Evolutionary conservation across 2,113 vertebrate species (phyloP), one percentile per base, ranked within the genome.

Genomic region (Bufo bufo): DNA sequence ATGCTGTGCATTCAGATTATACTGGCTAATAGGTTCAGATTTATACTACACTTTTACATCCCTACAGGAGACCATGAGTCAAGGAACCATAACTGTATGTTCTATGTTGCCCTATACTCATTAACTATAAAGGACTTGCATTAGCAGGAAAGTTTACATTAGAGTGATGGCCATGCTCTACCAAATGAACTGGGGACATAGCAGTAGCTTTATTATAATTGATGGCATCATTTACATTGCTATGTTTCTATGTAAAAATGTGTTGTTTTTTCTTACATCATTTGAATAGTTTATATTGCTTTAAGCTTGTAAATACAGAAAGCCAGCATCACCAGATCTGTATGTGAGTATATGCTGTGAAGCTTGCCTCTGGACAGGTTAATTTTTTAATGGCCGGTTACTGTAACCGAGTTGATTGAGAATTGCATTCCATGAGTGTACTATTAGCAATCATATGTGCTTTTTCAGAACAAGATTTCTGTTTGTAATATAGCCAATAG

Each of bases 1-100:
- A 80, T 87, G 63, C 63, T 80, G 85, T 56, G 85, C 85, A 80
- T 87, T 71, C 77, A 49, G 12, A 85, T 71, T n/a, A 23, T 4
- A 14, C 63, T 19, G 49, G 50, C 8, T 45, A 54, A 23, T 12
- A 63, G 52, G 20, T 23, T 33, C n/a, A 23, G 6, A 33, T 47
- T 78, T 33, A 71, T 78, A 81, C 16, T 71, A 52, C 54, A 45
- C 23, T 14, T 84, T 50, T 84, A 54, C 45, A 71, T 52, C 63
- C 47, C 14, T 50, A 74, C 56, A 16, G 33, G 10, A 69, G 52
- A 20, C 33, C 13, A 56, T 20, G 14, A 45, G 17, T 43, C n/a
- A 54, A 19, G 12, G 56, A 85, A 74, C 83, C 69, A 43, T 16
- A 47, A 16, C 5, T 74, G 72, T 50, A 47, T 75, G 3, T n/a